Base-by-base conservation (phyloP, 2,113 vertebrate species). In the Hypanus sabinus region DNA sequence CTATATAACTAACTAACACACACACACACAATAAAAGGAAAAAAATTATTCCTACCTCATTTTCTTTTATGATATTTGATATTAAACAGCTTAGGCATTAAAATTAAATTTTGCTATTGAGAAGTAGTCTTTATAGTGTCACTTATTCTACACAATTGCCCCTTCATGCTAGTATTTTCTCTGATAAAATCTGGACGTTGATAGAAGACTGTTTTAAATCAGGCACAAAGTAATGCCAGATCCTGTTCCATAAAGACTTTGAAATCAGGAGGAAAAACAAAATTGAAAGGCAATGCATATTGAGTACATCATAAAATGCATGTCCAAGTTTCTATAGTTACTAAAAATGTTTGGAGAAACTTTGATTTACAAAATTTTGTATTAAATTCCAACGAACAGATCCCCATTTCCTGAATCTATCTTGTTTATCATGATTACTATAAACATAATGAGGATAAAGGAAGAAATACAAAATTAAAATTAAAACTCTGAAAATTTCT, bases 101-200 rank as follows among this genome's bases (percentile, higher is more conserved):
- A 88, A 88, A 88, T 88, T 88, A 92, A 92, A 92, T 33, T 57
- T 60, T 27, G 62, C 65, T 70, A 71, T 71, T 70, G n/a, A 92
- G 24, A 65, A 33, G 22, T 10, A 12, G 4, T 36, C 62, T 70
- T 90, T 70, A 91, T n/a, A 91, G 5, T 92, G 62, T 70, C 18
- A 20, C 20, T 22, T 24, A 92, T 71, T n/a, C 65, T 38, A 16
- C 11, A 71, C 70, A 92, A 71, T 92, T 92, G 38, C 22, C 24
- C 62, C 22, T 38, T 92, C 62, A 92, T 70, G 65, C 18, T 36
- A 70, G 33, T 92, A 33, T 68, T 70, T 36, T 38, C 87, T n/a
- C 36, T 70, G 20, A 70, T 88, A 88, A 70, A 92, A 92, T 92
- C 88, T 11, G n/a, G n/a, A 68, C n/a, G 11, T 38, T 38, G 16